These are phyloP conservation scores for Ornithoptera priamus DNA, from an alignment of 2,888 invertebrate species.

Conservation along the genomic window DNA sequence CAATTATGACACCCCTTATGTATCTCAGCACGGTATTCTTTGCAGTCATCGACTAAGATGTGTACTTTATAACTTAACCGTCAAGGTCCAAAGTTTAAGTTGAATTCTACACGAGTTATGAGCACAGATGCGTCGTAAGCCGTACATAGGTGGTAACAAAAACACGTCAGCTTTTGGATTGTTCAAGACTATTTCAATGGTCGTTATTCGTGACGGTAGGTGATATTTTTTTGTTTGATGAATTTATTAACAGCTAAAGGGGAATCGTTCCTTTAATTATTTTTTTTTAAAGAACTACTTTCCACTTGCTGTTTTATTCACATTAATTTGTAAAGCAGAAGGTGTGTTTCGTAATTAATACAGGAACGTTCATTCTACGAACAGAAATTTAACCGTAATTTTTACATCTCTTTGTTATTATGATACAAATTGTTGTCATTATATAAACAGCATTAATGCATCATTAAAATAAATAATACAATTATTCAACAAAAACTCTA, in stretches of 20 bases:
- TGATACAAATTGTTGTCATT: neutral
- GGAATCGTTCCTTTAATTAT: constrained; percentile 27
- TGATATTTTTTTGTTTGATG: constrained; percentile 25
- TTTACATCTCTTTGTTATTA: constrained; percentile 7
- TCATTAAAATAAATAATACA: neutral
- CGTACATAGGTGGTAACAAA: constrained; percentile 28
- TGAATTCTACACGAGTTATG: constrained; percentile 1
- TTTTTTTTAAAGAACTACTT: constrained; percentile 20
- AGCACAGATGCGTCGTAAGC: constrained; percentile 20
- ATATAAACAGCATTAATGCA: neutral
- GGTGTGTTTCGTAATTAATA: constrained; percentile 6
- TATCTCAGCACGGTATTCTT: constrained; percentile 49
- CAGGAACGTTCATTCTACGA: neutral
- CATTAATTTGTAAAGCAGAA: constrained; percentile 20
- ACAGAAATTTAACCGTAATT: neutral
- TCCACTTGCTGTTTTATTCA: constrained; percentile 13
- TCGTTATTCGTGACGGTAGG: constrained; percentile 25
- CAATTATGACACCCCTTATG: constrained; percentile 76
- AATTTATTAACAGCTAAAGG: constrained; percentile 26
- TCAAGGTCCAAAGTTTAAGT: constrained; percentile 32
- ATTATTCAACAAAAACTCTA: neutral
- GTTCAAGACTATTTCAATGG: constrained; percentile 34
- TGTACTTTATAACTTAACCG: constrained; percentile 29
- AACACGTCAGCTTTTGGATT: constrained; percentile 40
- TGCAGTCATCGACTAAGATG: constrained; percentile 31